Evolutionary conservation across 2,888 invertebrate species (phyloP).

Genomic region (Perdita meconis): DNA sequence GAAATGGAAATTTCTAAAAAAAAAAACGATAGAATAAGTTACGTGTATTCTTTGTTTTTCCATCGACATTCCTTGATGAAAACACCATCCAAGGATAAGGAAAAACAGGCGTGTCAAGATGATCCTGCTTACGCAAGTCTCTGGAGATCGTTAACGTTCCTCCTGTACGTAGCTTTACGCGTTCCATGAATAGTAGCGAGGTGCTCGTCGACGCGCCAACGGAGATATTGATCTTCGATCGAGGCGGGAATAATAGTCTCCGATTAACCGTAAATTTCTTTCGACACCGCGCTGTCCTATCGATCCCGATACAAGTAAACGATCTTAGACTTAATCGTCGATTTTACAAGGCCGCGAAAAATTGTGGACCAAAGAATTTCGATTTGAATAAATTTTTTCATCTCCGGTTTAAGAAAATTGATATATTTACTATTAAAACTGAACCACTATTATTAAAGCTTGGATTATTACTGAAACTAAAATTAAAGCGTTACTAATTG

Average conservation of each 20-base stretch:
- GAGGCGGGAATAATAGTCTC: constrained; percentile 47
- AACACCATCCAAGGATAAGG: constrained; percentile 19
- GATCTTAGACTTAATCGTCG: background rate
- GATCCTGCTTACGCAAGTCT: constrained; percentile 66
- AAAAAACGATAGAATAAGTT: too few relatives aligned
- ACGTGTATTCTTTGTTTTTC: constrained; percentile 23
- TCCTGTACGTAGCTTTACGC: constrained; percentile 49
- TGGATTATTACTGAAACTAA: too few relatives aligned
- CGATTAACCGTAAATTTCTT: constrained; percentile 52
- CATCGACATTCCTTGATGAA: constrained; percentile 44
- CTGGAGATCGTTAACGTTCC: constrained; percentile 63
- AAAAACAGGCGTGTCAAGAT: constrained; percentile 53
- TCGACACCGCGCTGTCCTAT: background rate
- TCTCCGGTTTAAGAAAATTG: too few relatives aligned
- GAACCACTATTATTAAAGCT: too few relatives aligned
- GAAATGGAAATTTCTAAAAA: background rate
- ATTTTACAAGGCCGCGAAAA: constrained; percentile 7
- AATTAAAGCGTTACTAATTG: too few relatives aligned
- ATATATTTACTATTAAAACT: too few relatives aligned
- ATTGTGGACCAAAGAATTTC: background rate
- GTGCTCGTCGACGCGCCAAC: constrained; percentile 31
- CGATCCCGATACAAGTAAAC: constrained; percentile 25
- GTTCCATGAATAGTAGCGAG: constrained; percentile 57
- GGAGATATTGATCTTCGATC: constrained; percentile 55
- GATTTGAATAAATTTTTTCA: too few relatives aligned